phyloP scores from a whole-genome alignment of 92 coral and sea anemone species.

The Actinostola sp. region DNA sequence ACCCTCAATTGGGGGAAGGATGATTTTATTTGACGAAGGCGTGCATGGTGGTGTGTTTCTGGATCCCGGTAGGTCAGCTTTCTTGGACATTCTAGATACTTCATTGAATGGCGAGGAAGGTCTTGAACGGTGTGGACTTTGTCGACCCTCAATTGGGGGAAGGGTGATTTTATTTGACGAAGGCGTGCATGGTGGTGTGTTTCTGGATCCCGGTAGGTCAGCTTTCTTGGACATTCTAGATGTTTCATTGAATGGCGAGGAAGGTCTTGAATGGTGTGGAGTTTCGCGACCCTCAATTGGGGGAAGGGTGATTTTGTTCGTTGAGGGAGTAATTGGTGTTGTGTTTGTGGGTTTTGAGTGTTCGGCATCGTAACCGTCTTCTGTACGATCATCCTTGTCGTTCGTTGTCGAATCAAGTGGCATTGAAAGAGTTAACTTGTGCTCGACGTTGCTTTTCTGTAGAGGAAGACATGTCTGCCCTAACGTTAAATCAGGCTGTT shows the following conservation, averaged over 20 bases:
- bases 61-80: background rate
- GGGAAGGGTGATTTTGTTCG: background rate
- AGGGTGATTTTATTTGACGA: conserved; percentile 3
- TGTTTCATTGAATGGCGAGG: background rate
- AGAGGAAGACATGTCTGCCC: no score
- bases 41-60: background rate
- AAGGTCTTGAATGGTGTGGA: background rate
- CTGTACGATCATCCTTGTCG: no score
- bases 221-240: no score
- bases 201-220: background rate
- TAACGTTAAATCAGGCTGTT: no score
- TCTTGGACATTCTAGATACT: no score
- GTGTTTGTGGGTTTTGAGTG: no score
- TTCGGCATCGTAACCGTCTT: no score
- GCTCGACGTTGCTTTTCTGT: no score
- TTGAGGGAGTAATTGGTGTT: no score
- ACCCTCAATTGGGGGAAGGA: conserved; percentile 7
- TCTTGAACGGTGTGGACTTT: background rate
- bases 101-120: conserved; percentile 15
- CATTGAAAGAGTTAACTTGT: no score
- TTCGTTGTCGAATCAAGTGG: no score
- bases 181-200: background rate
- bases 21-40: conserved; percentile 4
- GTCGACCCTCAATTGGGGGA: no score
- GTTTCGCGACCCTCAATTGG: background rate